A percentile compares a stretch with the other conserved stretches of the same genome.
phyloP scores from a whole-genome alignment of 2,113 vertebrate genomes.

The Corythornis vintsioides region DNA sequence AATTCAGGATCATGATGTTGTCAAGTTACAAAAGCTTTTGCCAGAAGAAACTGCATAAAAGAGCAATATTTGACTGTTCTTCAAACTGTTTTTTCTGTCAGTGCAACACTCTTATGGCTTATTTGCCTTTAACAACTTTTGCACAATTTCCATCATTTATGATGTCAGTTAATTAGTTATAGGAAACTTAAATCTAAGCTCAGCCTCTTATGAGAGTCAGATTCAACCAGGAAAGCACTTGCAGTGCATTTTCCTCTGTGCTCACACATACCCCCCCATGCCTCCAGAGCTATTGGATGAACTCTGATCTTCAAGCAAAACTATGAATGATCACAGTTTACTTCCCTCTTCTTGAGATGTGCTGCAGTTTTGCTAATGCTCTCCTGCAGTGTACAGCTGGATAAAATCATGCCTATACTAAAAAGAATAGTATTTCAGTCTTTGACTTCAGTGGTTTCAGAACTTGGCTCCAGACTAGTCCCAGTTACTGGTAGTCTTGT shows the following conservation, averaged over 20 bases:
- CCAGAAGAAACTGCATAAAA: not conserved
- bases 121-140: not conserved
- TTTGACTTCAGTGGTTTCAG: not conserved
- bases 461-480: not conserved
- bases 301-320: not conserved
- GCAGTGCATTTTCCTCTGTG: not conserved
- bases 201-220: not conserved
- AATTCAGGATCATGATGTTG: not conserved
- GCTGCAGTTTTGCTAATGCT: not conserved
- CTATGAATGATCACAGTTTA: not conserved
- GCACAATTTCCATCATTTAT: not conserved
- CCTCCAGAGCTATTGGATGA: not conserved
- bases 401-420: not conserved
- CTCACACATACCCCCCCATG: not conserved
- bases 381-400: not conserved
- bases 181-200: not conserved
- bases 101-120: not conserved
- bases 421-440: not conserved
- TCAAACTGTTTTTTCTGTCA: not conserved
- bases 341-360: not conserved
- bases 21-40: not conserved
- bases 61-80: not conserved
- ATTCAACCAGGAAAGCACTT: not conserved
- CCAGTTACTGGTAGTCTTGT: not conserved
- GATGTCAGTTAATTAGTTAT: not conserved